Evolutionary conservation across 2,113 vertebrate species (phyloP).

Genomic region (Hypanus sabinus): DNA sequence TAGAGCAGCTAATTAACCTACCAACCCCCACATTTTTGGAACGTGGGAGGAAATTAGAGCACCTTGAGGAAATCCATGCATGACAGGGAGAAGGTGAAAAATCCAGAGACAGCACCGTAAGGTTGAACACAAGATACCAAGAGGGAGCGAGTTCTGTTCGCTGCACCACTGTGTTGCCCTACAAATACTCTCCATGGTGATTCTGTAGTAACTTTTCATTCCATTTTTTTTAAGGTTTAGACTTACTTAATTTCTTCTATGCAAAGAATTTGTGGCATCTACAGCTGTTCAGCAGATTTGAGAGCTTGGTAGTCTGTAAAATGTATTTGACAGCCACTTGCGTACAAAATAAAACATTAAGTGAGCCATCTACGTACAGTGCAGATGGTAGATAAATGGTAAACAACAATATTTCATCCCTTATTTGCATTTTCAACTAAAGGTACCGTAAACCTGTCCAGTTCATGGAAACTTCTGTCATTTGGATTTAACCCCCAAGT

Average conservation of each 20-base stretch:
- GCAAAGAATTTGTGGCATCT: neutral
- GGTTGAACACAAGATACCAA: too few relatives aligned
- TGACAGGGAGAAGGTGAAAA: too few relatives aligned
- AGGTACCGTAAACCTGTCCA: neutral
- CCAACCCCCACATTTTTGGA: too few relatives aligned
- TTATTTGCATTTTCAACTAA: neutral
- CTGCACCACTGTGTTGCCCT: too few relatives aligned
- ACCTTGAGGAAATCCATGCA: too few relatives aligned
- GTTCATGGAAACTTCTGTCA: neutral
- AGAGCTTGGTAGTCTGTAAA: neutral
- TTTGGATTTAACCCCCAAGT: neutral
- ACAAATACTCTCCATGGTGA: too few relatives aligned
- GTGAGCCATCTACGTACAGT: neutral
- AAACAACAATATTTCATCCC: neutral
- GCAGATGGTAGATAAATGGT: neutral
- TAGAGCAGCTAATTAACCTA: too few relatives aligned
- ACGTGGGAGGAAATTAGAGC: too few relatives aligned
- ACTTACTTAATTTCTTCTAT: neutral
- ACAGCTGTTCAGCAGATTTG: neutral
- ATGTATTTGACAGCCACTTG: neutral
- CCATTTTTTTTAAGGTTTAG: conserved; percentile 12
- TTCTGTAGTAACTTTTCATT: neutral
- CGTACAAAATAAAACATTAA: neutral
- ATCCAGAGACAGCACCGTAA: too few relatives aligned
- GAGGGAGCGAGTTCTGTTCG: too few relatives aligned